phyloP scores from a whole-genome alignment of 1,140 invertebrate genomes.

The Rhyacophila brunnea region DNA sequence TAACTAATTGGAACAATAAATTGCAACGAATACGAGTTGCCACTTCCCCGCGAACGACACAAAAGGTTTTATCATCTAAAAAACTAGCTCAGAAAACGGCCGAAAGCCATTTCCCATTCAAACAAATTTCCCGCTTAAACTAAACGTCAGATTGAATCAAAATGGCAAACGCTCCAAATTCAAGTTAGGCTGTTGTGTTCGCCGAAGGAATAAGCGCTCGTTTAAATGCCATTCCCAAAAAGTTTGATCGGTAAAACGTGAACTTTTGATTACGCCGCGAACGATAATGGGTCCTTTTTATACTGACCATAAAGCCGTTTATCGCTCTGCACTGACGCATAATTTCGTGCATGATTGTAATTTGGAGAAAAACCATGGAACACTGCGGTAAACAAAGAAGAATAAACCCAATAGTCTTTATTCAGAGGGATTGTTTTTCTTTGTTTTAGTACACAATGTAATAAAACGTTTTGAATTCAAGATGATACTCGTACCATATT shows the following conservation, averaged over 20 bases:
- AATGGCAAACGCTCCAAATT: conserved; percentile 9
- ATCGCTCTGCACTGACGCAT: conserved; percentile 11
- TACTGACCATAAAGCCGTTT: conserved; percentile 21
- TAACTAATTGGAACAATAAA: conserved; percentile 35
- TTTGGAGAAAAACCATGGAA: conserved; percentile 7
- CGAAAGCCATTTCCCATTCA: conserved; percentile 6
- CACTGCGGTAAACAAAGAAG: no score
- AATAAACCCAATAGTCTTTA: no score
- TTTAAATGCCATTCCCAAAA: conserved; percentile 26
- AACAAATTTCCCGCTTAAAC: conserved; percentile 6
- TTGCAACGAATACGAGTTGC: conserved; percentile 25
- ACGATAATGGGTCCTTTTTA: conserved; percentile 17
- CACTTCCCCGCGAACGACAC: conserved; percentile 18
- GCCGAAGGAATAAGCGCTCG: conserved; percentile 1
- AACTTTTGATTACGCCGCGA: conserved; percentile 18
- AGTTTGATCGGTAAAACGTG: conserved; percentile 18
- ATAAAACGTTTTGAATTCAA: conserved; percentile 5
- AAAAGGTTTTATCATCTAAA: conserved; percentile 19
- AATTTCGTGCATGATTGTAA: conserved; percentile 20
- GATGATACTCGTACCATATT: conserved; percentile 13
- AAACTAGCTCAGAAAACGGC: not conserved
- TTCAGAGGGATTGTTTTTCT: no score
- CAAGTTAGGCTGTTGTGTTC: conserved; percentile 6
- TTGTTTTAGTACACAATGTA: no score
- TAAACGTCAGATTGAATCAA: not conserved